A percentile compares a stretch with the other conserved stretches of the same genome.
Evolutionary conservation across 2,797 vertebrate species (phyloP).

Genomic region (Furcifer pardalis): DNA sequence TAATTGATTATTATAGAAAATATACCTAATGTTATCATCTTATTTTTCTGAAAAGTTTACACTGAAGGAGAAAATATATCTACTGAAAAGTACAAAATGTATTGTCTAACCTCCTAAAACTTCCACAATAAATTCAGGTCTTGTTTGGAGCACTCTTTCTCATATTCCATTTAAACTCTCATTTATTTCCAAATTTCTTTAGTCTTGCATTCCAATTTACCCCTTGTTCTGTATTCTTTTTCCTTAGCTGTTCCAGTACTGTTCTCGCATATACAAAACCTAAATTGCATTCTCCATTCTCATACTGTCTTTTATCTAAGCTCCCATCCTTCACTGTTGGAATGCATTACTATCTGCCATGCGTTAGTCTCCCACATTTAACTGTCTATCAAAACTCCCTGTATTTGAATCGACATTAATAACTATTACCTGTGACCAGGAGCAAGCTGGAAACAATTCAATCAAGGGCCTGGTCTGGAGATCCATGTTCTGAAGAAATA

Average conservation of each 20-base stretch:
- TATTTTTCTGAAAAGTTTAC: conserved; percentile 54
- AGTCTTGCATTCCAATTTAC: background rate
- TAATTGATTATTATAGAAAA: background rate
- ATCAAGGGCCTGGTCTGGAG: too few relatives aligned
- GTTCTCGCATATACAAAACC: background rate
- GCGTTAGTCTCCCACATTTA: too few relatives aligned
- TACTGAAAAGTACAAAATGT: background rate
- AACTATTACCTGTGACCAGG: background rate
- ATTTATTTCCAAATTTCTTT: background rate
- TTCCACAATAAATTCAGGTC: conserved; percentile 24
- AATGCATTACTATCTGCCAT: background rate
- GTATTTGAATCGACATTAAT: background rate
- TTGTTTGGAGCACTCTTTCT: background rate
- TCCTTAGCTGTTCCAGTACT: background rate
- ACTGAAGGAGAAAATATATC: conserved; percentile 50
- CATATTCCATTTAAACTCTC: background rate
- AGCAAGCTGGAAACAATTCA: too few relatives aligned
- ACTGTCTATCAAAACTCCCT: background rate
- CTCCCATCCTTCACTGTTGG: background rate
- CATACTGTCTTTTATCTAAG: too few relatives aligned
- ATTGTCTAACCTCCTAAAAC: conserved; percentile 60
- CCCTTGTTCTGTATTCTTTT: too few relatives aligned
- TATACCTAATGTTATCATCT: conserved; percentile 28
- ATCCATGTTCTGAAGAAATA: too few relatives aligned
- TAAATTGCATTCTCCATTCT: background rate